Evolutionary conservation across 2,797 vertebrate genomes (phyloP).

Genomic region (Serranus cabrilla): DNA sequence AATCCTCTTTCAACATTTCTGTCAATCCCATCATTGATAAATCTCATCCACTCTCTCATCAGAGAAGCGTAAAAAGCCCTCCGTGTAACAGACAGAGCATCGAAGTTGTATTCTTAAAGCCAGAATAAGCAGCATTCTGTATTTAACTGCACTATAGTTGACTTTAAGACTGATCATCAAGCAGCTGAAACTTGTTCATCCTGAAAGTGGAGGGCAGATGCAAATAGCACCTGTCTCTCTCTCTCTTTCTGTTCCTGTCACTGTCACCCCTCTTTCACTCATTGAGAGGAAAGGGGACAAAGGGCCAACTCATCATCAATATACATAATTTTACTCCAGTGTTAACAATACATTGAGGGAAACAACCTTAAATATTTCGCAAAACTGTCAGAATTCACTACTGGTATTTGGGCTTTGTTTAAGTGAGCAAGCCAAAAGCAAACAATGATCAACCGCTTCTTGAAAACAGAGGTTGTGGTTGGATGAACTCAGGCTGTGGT

Average conservation of each 20-base stretch:
- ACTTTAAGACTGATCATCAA: slow-evolving; percentile 13
- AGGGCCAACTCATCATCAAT: slow-evolving; percentile 30
- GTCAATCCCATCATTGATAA: slow-evolving; percentile 31
- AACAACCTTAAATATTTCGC: slow-evolving; percentile 24
- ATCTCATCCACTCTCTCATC: slow-evolving; percentile 39
- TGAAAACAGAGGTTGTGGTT: slow-evolving; percentile 33
- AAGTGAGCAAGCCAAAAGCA: slow-evolving; percentile 39
- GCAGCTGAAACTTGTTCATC: background rate
- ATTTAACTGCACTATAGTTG: slow-evolving; percentile 32
- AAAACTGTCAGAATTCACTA: slow-evolving; percentile 13
- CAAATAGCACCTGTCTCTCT: slow-evolving; percentile 3
- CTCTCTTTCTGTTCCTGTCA: background rate
- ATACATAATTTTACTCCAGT: slow-evolving; percentile 30
- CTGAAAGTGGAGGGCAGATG: background rate
- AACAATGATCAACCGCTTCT: slow-evolving; percentile 27
- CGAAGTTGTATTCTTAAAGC: slow-evolving; percentile 12
- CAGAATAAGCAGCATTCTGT: slow-evolving; percentile 19
- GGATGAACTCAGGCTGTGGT: slow-evolving; percentile 14
- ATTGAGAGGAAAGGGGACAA: slow-evolving; percentile 34
- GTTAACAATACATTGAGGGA: slow-evolving; percentile 35
- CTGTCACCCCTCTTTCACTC: slow-evolving; percentile 12
- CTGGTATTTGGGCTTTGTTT: slow-evolving; percentile 38
- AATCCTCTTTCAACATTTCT: slow-evolving; percentile 15
- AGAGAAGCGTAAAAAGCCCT: slow-evolving; percentile 10
- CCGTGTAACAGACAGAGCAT: slow-evolving; percentile 46